Conservation (phyloP, 2,888 invertebrate genomes). For the Ashinkailepas kermadecensis region DNA sequence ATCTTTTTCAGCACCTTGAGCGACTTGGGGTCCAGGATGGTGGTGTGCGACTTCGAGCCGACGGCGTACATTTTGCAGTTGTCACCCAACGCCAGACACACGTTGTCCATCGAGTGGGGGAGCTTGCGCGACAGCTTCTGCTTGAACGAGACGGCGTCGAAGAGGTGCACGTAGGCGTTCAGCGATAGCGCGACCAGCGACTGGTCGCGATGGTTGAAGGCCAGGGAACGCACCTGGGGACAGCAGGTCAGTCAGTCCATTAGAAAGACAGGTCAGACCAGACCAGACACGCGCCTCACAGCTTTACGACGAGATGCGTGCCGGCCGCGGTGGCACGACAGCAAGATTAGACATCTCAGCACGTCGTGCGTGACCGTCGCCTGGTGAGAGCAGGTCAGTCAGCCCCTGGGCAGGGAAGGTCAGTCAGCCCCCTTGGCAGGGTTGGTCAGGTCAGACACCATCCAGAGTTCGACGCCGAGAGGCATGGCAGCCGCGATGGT, state of each 20-base stretch:
- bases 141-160: slow-evolving; percentile 55
- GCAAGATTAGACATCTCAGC: too few relatives aligned
- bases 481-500: too few relatives aligned
- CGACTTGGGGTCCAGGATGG: slow-evolving; percentile 79
- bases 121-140: slow-evolving; percentile 73
- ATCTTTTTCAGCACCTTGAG: slow-evolving; percentile 68
- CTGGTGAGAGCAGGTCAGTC: too few relatives aligned
- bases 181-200: slow-evolving; percentile 85
- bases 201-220: slow-evolving; percentile 74
- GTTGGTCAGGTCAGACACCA: too few relatives aligned
- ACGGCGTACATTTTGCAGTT: slow-evolving; percentile 78
- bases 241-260: neutral
- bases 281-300: too few relatives aligned
- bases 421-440: too few relatives aligned
- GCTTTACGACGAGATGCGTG: too few relatives aligned
- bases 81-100: slow-evolving; percentile 80
- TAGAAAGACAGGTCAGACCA: too few relatives aligned
- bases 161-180: slow-evolving; percentile 90
- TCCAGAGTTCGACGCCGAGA: too few relatives aligned
- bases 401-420: too few relatives aligned
- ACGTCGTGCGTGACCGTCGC: too few relatives aligned
- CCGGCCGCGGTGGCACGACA: too few relatives aligned
- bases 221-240: slow-evolving; percentile 66
- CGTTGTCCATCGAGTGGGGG: slow-evolving; percentile 84
- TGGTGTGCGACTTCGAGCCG: slow-evolving; percentile 86